Percentiles rank a stretch among this genome's conserved stretches.
Evolutionary conservation across 2,113 vertebrate genomes (phyloP).

Genomic region (Taurulus bubalis): DNA sequence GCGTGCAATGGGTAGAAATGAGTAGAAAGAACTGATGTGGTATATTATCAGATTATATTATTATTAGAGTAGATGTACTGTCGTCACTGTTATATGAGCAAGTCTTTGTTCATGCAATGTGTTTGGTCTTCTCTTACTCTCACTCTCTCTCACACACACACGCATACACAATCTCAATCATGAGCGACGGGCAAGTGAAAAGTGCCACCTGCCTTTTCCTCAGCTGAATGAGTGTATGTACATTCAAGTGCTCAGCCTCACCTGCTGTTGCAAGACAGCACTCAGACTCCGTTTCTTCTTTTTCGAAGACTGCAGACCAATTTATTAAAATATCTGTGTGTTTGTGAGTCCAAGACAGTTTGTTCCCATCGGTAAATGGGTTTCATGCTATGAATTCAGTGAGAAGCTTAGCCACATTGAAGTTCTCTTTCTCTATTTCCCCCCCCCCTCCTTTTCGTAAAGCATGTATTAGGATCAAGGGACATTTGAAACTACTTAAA

Average conservation of each 20-base stretch:
- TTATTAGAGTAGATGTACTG: no score
- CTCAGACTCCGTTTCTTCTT: neutral
- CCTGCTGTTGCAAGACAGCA: neutral
- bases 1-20: no score
- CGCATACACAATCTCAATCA: no score
- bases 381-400: conserved; percentile 50
- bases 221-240: neutral
- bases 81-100: neutral
- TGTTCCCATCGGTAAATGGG: conserved; percentile 41
- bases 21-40: neutral
- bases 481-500: conserved; percentile 76
- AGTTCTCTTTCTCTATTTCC: conserved; percentile 31
- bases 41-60: neutral
- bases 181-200: conserved; percentile 15
- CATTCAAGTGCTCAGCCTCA: neutral
- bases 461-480: conserved; percentile 69
- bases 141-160: conserved; percentile 12
- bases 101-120: neutral
- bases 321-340: conserved; percentile 5
- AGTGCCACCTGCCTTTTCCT: conserved; percentile 3
- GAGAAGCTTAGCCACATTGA: conserved; percentile 54
- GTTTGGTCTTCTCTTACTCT: conserved; percentile 17
- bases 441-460: conserved; percentile 21
- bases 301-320: conserved; percentile 11
- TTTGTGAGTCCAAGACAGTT: neutral